Evolutionary conservation across 2,113 vertebrate species (phyloP), one percentile per base, ranked within the genome.

Genomic region (Podarcis cretensis): DNA sequence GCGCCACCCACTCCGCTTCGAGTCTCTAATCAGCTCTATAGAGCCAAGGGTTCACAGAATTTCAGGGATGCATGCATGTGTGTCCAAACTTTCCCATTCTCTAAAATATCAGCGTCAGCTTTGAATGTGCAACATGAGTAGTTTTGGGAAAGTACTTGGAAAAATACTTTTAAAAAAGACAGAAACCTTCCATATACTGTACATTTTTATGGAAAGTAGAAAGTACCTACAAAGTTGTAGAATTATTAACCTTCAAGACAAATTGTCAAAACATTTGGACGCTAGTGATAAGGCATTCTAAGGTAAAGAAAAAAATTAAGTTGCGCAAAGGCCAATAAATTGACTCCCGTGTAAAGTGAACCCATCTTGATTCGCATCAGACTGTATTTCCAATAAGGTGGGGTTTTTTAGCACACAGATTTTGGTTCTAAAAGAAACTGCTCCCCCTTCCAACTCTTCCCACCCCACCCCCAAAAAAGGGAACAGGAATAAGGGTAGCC

Each of bases 401-500:
- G 48, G 10, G 9, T 0, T 20, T 63, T 63, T 63, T 63, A 18
- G 59, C 32, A 23, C 66, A 9, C 37, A 13, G 59, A 83, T 8
- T 12, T 48, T 89, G 82, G 5, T 88, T 54, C 65, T 90, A 87
- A 69, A 30, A 78, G 65, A 27, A 20, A 16, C 30, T n/a, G 5
- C 27, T 59, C 30, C 6, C 48, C 5, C 43, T 32, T 81, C 48
- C 48, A 54, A 54, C 48, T 12, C 48, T 54, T 54, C 48, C 48
- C 48, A 54, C 48, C 48, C 54, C 9, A 1, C 43, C 10, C 8
- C 43, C 20, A 48, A 78, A 43, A 18, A 40, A 40, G 18, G 0
- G 13, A 71, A 71, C 66, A 92, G 83, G 86, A 80, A 14, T 0
- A 90, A 93, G 30, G 21, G 40, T 32, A 73, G 85, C 79, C 30